These are phyloP conservation scores for Zaprionus nigranus DNA, from an alignment of 1,140 invertebrate genomes.

Conservation along the genomic window DNA sequence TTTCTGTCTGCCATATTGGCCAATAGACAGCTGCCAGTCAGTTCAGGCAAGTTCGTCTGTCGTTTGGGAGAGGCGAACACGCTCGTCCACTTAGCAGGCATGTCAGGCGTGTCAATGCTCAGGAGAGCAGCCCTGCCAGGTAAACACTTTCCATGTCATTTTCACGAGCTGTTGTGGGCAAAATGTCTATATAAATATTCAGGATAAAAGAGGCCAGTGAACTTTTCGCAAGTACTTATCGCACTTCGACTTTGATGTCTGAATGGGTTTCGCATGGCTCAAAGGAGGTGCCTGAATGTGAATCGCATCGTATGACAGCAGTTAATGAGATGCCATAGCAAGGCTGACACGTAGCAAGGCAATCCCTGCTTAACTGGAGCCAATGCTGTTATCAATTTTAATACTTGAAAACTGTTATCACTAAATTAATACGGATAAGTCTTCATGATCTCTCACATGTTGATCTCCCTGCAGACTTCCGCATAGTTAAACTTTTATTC, in stretches of 20 bases:
- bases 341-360: background rate
- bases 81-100: slow-evolving; percentile 34
- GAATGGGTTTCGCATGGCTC: slow-evolving; percentile 14
- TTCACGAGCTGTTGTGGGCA: slow-evolving; percentile 34
- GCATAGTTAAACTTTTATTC: background rate
- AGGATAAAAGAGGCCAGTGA: slow-evolving; percentile 31
- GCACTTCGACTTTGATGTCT: slow-evolving; percentile 38
- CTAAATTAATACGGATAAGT: background rate
- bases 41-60: background rate
- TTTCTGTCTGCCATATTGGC: background rate
- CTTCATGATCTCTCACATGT: background rate
- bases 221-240: slow-evolving; percentile 24
- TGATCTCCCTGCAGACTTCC: background rate
- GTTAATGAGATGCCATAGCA: background rate
- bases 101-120: slow-evolving; percentile 42
- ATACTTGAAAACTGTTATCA: background rate
- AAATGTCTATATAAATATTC: slow-evolving; percentile 39
- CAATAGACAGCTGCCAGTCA: slow-evolving; percentile 32
- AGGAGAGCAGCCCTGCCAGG: slow-evolving; percentile 23
- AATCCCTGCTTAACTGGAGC: background rate
- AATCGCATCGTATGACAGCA: background rate
- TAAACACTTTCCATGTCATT: slow-evolving; percentile 53
- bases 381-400: too few relatives aligned
- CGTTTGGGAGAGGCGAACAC: background rate
- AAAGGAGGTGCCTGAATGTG: background rate